These are phyloP conservation scores for Hirtodrosophila trivittata DNA, from an alignment of 2,888 invertebrate genomes.

Conservation along the genomic window DNA sequence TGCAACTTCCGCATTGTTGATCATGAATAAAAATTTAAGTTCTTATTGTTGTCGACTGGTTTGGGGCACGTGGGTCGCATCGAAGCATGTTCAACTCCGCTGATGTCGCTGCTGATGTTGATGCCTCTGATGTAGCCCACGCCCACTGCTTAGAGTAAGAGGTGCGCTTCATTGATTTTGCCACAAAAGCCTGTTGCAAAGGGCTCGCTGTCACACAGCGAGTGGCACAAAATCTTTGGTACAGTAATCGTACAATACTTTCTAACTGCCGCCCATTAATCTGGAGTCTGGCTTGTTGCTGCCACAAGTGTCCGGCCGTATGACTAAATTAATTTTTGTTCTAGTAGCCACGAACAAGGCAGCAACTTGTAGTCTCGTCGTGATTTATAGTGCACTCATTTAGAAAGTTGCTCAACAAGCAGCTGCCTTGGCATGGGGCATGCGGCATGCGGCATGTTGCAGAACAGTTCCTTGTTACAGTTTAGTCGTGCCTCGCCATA, in stretches of 20 bases:
- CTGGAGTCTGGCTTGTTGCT: slow-evolving; percentile 46
- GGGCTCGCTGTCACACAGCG: slow-evolving; percentile 4
- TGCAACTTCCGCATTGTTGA: slow-evolving; percentile 79
- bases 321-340: slow-evolving; percentile 77
- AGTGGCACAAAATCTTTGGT: slow-evolving; percentile 17
- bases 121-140: slow-evolving; percentile 52
- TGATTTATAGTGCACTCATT: slow-evolving; percentile 80
- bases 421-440: slow-evolving; percentile 59
- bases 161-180: slow-evolving; percentile 71
- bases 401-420: slow-evolving; percentile 77
- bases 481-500: slow-evolving; percentile 63
- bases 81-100: background rate
- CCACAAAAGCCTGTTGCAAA: background rate
- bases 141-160: slow-evolving; percentile 9
- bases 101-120: no score
- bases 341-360: slow-evolving; percentile 73
- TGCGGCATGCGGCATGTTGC: slow-evolving; percentile 10
- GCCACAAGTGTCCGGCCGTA: slow-evolving; percentile 72
- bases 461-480: slow-evolving; percentile 77
- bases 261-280: slow-evolving; percentile 74
- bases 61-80: slow-evolving; percentile 66
- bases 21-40: slow-evolving; percentile 79
- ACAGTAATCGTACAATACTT: slow-evolving; percentile 53
- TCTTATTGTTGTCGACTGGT: slow-evolving; percentile 69
- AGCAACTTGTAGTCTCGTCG: slow-evolving; percentile 72